Base-by-base conservation (phyloP, 2,113 vertebrate genomes). In the Cheilinus undulatus region DNA sequence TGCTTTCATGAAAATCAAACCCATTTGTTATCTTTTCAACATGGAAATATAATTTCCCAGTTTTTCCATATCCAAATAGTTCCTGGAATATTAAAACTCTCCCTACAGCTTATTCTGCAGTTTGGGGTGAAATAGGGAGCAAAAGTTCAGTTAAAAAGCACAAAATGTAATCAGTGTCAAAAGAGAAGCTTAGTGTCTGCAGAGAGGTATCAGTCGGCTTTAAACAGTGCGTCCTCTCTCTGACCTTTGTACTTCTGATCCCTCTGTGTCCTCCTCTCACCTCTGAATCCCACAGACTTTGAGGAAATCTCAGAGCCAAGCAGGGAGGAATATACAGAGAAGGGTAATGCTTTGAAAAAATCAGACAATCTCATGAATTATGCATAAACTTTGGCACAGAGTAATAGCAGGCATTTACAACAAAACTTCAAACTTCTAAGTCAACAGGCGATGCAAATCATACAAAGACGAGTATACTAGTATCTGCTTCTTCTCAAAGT, bases 221-320 rank as follows among this genome's bases (percentile, higher is more conserved):
- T 34, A 17, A 38, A n/a, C 22, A 34, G 4, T 1, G n/a, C 58
- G 51, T 30, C 36, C 67, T 71, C 58, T 63, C 19, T 57, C 22
- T 77, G 71, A 84, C 80, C 70, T 45, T 54, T 28, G 15, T 14
- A 36, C 52, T 53, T 26, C 19, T 19, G 2, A 36, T 51, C 48
- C 30, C 13, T 24, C 5, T 22, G 28, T 56, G 30, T 62, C 48
- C 48, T 63, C 43, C 34, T 20, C n/a, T 79, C 42, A 64, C 42
- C 27, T 43, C 56, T 62, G 43, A 36, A 60, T 54, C 43, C 24
- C 13, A 63, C 9, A 67, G 22, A 28, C 56, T 49, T 26, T 30
- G 7, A 7, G 0, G 32, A 84, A 57, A 81, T 19, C 45, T 49
- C 8, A 60, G 24, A 38, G 20, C 6, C 28, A 11, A 36, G 26